Percentiles rank a stretch among this genome's conserved stretches.
Conservation (phyloP, 2,888 invertebrate genomes). For the Microctonus brassicae region DNA sequence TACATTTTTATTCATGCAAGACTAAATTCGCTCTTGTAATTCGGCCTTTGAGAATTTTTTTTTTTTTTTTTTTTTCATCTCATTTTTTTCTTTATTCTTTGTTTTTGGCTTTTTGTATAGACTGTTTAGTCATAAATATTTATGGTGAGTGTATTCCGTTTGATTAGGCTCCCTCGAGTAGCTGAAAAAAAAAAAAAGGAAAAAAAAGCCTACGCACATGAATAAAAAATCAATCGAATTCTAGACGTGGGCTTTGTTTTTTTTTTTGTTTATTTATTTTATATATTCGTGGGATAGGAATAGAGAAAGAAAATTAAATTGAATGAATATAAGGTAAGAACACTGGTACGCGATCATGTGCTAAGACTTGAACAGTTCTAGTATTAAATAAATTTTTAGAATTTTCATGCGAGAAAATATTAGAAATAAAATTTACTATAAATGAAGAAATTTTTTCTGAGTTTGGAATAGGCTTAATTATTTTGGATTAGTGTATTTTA, state of each 20-base stretch:
- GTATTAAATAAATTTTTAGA: no score
- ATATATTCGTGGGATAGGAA: not conserved
- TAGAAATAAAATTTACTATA: no score
- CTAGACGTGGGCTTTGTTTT: conserved; percentile 30
- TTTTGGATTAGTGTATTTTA: no score
- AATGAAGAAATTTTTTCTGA: no score
- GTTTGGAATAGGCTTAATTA: no score
- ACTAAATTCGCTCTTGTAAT: not conserved
- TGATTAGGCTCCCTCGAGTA: conserved; percentile 29
- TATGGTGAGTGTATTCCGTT: conserved; percentile 5
- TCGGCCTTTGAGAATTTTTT: not conserved
- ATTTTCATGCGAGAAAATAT: no score
- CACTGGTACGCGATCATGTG: no score
- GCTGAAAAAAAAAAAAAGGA: not conserved
- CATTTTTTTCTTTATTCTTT: not conserved
- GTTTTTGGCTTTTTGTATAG: not conserved
- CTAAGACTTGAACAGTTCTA: no score
- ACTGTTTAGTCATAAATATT: conserved; percentile 20
- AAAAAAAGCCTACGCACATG: conserved; percentile 10
- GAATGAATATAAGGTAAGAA: not conserved
- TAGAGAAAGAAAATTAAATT: not conserved
- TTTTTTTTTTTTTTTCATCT: not conserved
- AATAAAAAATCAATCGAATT: conserved; percentile 25
- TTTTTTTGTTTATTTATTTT: not conserved
- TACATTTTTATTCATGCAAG: not conserved